A percentile compares a stretch with the other conserved stretches of the same genome.
Evolutionary conservation across 2,797 vertebrate species (phyloP).

Genomic region (Heterohyrax brucei): DNA sequence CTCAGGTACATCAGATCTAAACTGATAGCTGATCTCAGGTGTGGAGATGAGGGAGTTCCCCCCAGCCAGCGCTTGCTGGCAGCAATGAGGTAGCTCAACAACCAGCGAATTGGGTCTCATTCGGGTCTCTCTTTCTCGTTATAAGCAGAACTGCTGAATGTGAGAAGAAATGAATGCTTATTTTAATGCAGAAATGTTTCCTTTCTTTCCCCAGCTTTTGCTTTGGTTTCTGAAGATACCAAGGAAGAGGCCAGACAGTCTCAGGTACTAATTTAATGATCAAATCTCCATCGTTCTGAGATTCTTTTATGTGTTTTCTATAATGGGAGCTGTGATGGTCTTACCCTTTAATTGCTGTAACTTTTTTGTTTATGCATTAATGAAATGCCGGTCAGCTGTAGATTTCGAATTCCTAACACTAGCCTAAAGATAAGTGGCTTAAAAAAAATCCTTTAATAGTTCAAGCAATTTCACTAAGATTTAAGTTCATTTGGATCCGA

Average conservation of each 20-base stretch:
- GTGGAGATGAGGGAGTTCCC: background rate
- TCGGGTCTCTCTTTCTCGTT: conserved; percentile 50
- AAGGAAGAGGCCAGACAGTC: conserved; percentile 83
- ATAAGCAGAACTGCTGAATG: conserved; percentile 70
- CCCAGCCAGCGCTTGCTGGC: conserved; percentile 66
- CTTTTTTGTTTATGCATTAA: background rate
- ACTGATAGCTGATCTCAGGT: conserved; percentile 76
- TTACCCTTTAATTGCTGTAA: background rate
- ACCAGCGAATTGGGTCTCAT: conserved; percentile 40
- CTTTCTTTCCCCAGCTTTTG: conserved; percentile 87
- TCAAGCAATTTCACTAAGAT: background rate
- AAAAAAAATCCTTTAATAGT: background rate
- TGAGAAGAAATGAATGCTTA: conserved; percentile 74
- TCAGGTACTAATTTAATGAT: conserved; percentile 89
- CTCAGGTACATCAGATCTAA: conserved; percentile 71
- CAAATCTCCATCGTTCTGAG: background rate
- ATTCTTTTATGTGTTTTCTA: conserved; percentile 12
- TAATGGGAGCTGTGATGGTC: background rate
- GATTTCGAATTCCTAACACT: conserved; percentile 40
- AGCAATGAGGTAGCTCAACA: conserved; percentile 69
- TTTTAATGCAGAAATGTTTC: conserved; percentile 78
- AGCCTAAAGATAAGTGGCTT: conserved; percentile 1
- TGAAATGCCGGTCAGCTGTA: conserved; percentile 30
- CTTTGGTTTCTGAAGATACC: conserved; percentile 85
- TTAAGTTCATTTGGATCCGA: conserved; percentile 22